phyloP scores from a whole-genome alignment of 2,113 vertebrate species.

The Choloepus hoffmanni region DNA sequence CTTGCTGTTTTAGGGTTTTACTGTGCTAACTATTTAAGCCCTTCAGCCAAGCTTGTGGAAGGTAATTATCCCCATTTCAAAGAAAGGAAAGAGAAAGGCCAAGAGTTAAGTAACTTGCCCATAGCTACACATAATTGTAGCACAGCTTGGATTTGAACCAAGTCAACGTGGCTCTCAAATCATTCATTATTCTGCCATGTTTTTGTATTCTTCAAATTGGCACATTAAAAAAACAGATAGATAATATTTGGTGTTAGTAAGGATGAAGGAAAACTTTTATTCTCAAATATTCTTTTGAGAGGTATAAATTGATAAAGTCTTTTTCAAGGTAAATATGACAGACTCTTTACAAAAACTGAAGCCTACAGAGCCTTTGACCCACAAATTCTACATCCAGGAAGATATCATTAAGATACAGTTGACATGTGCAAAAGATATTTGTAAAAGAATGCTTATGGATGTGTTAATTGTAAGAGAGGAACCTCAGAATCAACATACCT shows the following conservation, averaged over 20 bases:
- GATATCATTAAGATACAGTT: not conserved
- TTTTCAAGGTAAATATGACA: not conserved
- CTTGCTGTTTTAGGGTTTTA: not conserved
- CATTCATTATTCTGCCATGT: not conserved
- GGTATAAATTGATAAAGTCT: not conserved
- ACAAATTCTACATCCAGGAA: not conserved
- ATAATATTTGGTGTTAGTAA: not conserved
- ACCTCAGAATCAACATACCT: not conserved
- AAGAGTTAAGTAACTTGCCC: not conserved
- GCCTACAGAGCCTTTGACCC: not conserved
- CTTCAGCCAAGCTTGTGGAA: no score
- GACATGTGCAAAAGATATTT: not conserved
- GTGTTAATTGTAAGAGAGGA: not conserved
- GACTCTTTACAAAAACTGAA: not conserved
- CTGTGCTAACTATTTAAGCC: not conserved
- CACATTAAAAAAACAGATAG: not conserved
- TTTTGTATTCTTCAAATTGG: not conserved
- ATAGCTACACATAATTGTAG: no score
- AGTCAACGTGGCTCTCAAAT: not conserved
- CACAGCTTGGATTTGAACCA: not conserved
- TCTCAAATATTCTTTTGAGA: not conserved
- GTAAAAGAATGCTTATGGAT: not conserved
- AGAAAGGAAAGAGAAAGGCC: not conserved
- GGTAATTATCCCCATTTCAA: not conserved
- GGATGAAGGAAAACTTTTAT: not conserved